Conservation (phyloP, 2,888 invertebrate genomes). For the Cataglyphis cursor region DNA sequence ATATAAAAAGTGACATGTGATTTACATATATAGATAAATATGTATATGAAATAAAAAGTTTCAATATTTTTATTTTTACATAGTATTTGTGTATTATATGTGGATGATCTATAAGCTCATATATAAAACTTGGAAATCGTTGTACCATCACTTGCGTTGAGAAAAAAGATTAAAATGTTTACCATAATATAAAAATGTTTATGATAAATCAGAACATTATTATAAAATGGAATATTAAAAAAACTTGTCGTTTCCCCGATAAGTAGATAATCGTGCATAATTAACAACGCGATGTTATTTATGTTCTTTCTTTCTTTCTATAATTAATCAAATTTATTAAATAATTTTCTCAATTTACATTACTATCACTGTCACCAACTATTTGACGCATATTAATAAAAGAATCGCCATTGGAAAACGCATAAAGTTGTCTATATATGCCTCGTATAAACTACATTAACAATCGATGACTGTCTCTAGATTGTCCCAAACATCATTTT, state of each 20-base stretch:
- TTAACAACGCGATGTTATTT: slow-evolving; percentile 36
- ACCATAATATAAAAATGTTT: background rate
- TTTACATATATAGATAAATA: background rate
- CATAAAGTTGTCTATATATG: slow-evolving; percentile 55
- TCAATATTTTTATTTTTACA: background rate
- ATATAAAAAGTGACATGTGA: background rate
- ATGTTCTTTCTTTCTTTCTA: background rate
- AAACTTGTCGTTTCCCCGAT: slow-evolving; percentile 1
- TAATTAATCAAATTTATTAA: background rate
- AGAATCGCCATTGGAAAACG: slow-evolving; percentile 64
- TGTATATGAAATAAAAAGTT: background rate
- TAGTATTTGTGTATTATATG: background rate
- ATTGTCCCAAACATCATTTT: slow-evolving; percentile 19
- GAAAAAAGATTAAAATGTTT: background rate
- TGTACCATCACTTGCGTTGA: background rate
- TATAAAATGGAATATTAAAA: no score
- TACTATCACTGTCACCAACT: slow-evolving; percentile 49
- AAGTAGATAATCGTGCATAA: slow-evolving; percentile 5
- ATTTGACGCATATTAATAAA: slow-evolving; percentile 59
- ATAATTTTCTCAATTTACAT: slow-evolving; percentile 16
- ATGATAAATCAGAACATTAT: slow-evolving; percentile 1
- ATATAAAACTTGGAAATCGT: slow-evolving; percentile 7
- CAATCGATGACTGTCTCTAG: slow-evolving; percentile 67
- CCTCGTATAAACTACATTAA: slow-evolving; percentile 61
- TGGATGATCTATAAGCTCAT: background rate